Evolutionary conservation across 2,113 vertebrate species (phyloP).

Genomic region (Cricetomys ansorgei): DNA sequence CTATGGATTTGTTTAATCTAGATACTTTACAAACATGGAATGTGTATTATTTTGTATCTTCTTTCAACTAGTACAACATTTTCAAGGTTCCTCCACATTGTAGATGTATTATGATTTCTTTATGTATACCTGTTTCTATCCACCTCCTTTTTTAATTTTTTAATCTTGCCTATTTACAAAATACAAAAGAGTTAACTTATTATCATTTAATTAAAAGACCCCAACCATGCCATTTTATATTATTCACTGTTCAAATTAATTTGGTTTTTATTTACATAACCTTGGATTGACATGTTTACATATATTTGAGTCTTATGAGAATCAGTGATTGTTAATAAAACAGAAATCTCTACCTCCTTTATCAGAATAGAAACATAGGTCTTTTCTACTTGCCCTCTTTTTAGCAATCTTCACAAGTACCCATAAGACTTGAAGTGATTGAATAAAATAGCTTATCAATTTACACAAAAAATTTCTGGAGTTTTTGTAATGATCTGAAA

Average conservation of each 20-base stretch:
- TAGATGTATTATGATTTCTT: neutral
- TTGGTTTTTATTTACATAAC: neutral
- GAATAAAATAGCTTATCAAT: conserved; percentile 22
- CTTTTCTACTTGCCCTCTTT: neutral
- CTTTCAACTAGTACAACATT: neutral
- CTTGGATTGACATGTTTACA: neutral
- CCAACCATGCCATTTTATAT: neutral
- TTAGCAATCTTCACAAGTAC: neutral
- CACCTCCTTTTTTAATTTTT: neutral
- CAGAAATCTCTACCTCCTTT: neutral
- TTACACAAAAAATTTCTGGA: neutral
- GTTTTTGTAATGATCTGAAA: conserved; percentile 27
- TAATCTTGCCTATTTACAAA: neutral
- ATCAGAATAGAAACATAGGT: neutral
- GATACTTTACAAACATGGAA: neutral
- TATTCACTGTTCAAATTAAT: neutral
- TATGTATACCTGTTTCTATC: neutral
- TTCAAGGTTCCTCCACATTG: neutral
- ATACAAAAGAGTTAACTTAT: conserved; percentile 15
- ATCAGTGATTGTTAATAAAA: neutral
- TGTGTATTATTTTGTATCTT: neutral
- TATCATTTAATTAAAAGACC: neutral
- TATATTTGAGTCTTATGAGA: neutral
- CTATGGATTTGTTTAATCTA: neutral
- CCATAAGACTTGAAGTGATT: neutral